Conservation (phyloP, 2,888 invertebrate genomes). For the Creontiades dilutus region DNA sequence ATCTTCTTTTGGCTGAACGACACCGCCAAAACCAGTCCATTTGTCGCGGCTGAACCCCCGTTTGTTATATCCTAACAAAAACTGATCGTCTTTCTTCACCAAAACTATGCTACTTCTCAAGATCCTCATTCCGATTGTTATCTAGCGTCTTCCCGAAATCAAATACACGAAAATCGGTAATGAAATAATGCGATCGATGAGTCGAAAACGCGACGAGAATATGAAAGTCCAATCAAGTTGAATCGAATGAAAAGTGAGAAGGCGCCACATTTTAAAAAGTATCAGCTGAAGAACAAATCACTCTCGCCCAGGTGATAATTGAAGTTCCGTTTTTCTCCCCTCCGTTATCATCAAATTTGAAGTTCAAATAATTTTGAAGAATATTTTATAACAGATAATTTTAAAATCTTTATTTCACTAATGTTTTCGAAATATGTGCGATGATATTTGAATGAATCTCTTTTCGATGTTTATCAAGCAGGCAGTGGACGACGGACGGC, state of each 20-base stretch:
- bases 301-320: not conserved
- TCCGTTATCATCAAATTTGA: not conserved
- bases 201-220: no score
- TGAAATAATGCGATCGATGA: not conserved
- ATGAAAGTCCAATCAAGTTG: no score
- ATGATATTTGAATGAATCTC: not conserved
- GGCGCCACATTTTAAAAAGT: slow-evolving; percentile 19
- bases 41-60: slow-evolving; percentile 73
- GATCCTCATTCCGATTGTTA: slow-evolving; percentile 71
- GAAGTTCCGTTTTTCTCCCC: not conserved
- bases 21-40: slow-evolving; percentile 73
- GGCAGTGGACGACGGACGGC: slow-evolving; percentile 46
- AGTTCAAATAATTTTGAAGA: no score
- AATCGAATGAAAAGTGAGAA: not conserved
- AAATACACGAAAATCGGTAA: not conserved
- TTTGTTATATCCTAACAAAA: slow-evolving; percentile 72
- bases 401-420: not conserved
- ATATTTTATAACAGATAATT: not conserved
- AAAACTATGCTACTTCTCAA: slow-evolving; percentile 72
- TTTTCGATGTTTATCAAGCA: not conserved
- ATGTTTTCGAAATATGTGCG: not conserved
- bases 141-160: not conserved
- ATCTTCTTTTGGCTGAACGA: slow-evolving; percentile 73
- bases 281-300: slow-evolving; percentile 1
- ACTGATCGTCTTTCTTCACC: slow-evolving; percentile 73